Base-by-base conservation (phyloP, 2,113 vertebrate genomes). In the Casuarius casuarius region DNA sequence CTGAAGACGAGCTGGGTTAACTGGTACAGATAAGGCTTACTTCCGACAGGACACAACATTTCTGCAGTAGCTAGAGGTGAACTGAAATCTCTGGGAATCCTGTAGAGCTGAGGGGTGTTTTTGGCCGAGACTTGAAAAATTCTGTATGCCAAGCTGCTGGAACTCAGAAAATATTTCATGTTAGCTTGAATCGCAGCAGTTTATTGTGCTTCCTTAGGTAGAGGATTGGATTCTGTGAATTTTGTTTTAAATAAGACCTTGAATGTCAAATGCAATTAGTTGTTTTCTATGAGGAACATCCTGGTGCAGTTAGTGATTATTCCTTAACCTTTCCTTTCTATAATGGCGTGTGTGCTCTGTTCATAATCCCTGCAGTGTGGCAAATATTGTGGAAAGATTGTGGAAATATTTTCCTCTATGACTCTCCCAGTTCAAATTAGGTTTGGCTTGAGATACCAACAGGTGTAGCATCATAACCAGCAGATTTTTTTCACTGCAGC, bases 391-490 rank as follows among this genome's bases (percentile, higher is more conserved):
- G 28, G 28, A 22, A 49, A 58, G 4, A 4, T 2, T 9, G n/a
- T 3, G 6, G 5, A 9, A 33, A 6, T 8, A 7, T 74, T 83
- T 59, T 52, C 9, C 72, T 21, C 2, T 0, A 1, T 20, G 21
- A 42, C 17, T 67, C 7, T 35, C 21, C 8, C 14, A 25, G 29
- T 28, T 20, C 35, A 65, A 40, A 7, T 18, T 2, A 20, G 17
- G 17, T 73, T 52, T 23, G 18, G n/a, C 25, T 18, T 26, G 44
- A 66, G 28, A 51, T 15, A 38, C 26, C 29, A 22, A 19, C 7
- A n/a, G 22, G 12, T 26, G 7, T 59, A 28, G 6, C n/a, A 29
- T 31, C 5, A 7, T 12, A 38, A 18, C 11, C 5, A 22, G 8
- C 25, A 38, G 5, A 5, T 7, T 33, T 17, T 46, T 73, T 59